Conservation (phyloP, 2,888 invertebrate genomes). For the Drosophila heteroneura region DNA sequence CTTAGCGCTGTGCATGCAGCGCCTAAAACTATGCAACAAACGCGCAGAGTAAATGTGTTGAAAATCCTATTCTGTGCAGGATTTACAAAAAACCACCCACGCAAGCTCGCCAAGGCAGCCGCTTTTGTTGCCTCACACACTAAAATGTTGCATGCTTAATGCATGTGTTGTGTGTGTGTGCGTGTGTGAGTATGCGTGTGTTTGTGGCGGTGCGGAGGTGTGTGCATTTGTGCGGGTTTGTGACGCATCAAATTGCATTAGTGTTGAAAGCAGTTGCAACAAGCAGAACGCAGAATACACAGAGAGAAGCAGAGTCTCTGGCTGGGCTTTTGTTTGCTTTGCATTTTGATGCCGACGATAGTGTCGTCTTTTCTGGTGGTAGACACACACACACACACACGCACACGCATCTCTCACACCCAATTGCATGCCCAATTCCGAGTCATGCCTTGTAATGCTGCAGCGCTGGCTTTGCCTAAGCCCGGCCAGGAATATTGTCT, state of each 20-base stretch:
- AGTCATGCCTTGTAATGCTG: constrained; percentile 55
- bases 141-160: constrained; percentile 21
- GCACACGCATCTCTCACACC: constrained; percentile 7
- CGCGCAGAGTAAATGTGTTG: constrained; percentile 60
- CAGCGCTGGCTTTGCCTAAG: constrained; percentile 66
- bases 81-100: constrained; percentile 52
- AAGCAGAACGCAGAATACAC: constrained; percentile 43
- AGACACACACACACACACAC: constrained; percentile 1
- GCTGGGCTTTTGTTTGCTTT: constrained; percentile 66
- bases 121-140: constrained; percentile 26
- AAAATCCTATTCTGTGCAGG: constrained; percentile 73
- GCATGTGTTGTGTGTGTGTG: neutral
- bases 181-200: constrained; percentile 4
- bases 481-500: constrained; percentile 43
- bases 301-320: constrained; percentile 18
- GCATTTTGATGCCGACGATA: constrained; percentile 67
- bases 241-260: constrained; percentile 78
- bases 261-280: constrained; percentile 64
- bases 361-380: constrained; percentile 26
- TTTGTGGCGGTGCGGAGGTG: neutral
- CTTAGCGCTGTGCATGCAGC: constrained; percentile 55
- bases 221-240: constrained; percentile 68
- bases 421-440: constrained; percentile 34
- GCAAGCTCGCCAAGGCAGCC: constrained; percentile 27
- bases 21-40: constrained; percentile 76